These are phyloP conservation scores for Antechinus stuartii DNA, from an alignment of 2,113 vertebrate genomes.

Conservation along the genomic window DNA sequence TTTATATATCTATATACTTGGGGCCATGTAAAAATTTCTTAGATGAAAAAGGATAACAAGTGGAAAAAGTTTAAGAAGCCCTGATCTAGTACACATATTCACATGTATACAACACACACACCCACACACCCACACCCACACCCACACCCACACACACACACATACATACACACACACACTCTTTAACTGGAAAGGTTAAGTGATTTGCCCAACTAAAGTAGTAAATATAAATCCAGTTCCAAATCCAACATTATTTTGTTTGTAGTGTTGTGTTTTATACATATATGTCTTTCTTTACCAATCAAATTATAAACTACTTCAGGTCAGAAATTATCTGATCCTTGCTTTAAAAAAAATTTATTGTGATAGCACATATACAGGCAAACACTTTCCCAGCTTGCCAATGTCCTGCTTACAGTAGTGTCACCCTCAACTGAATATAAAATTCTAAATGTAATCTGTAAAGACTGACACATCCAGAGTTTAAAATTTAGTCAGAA, in stretches of 20 bases:
- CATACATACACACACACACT: background rate
- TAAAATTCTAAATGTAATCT: background rate
- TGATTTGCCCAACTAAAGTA: background rate
- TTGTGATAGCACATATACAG: background rate
- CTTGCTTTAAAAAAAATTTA: background rate
- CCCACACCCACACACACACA: background rate
- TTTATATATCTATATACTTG: too few relatives aligned
- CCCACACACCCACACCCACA: background rate
- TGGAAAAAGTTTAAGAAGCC: too few relatives aligned
- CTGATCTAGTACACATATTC: too few relatives aligned
- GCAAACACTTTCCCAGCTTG: slow-evolving; percentile 6
- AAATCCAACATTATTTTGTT: background rate
- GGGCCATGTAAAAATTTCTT: too few relatives aligned
- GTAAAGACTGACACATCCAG: background rate
- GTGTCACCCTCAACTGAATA: background rate
- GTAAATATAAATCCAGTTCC: background rate
- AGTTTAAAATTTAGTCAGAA: slow-evolving; percentile 23
- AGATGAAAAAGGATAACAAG: too few relatives aligned
- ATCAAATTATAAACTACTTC: background rate
- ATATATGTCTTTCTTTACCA: background rate
- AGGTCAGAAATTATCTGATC: background rate
- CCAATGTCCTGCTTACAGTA: background rate
- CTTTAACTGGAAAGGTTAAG: background rate
- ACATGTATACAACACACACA: background rate
- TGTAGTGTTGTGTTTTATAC: background rate